These are phyloP conservation scores for Nymphicus hollandicus DNA, from an alignment of 2,113 vertebrate genomes.

Conservation along the genomic window DNA sequence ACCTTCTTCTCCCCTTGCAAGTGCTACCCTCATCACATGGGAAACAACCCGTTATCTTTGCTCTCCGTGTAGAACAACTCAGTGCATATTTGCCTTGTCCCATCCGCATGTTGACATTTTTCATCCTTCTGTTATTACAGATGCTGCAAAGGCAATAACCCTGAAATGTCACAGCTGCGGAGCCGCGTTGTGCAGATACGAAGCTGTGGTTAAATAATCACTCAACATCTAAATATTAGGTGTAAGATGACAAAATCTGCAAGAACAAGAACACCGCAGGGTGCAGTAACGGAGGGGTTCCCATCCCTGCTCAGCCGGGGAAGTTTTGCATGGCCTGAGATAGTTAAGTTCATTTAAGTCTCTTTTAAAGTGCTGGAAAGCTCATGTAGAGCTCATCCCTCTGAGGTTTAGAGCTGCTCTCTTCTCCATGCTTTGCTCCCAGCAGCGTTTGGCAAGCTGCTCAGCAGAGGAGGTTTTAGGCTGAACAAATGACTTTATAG, in stretches of 20 bases:
- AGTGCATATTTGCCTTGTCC: neutral
- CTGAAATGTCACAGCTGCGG: neutral
- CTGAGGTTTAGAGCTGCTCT: neutral
- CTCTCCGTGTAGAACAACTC: neutral
- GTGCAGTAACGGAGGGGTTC: too few relatives aligned
- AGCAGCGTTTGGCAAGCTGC: neutral
- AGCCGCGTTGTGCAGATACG: neutral
- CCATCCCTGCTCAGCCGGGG: neutral
- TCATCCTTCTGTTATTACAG: neutral
- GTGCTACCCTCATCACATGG: neutral
- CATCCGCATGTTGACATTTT: neutral
- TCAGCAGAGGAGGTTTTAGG: neutral
- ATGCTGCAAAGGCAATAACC: neutral
- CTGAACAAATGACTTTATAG: neutral
- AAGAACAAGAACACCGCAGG: neutral
- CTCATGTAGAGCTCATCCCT: neutral
- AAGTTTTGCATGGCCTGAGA: neutral
- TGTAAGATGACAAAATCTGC: neutral
- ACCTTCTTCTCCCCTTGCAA: neutral
- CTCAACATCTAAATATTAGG: neutral
- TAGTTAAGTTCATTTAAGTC: neutral
- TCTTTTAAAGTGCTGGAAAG: neutral
- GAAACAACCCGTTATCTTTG: neutral
- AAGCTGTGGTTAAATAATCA: neutral
- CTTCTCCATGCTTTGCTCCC: neutral